These are phyloP conservation scores for Zosterops hypoxanthus DNA, from an alignment of 2,113 vertebrate genomes.

Conservation along the genomic window DNA sequence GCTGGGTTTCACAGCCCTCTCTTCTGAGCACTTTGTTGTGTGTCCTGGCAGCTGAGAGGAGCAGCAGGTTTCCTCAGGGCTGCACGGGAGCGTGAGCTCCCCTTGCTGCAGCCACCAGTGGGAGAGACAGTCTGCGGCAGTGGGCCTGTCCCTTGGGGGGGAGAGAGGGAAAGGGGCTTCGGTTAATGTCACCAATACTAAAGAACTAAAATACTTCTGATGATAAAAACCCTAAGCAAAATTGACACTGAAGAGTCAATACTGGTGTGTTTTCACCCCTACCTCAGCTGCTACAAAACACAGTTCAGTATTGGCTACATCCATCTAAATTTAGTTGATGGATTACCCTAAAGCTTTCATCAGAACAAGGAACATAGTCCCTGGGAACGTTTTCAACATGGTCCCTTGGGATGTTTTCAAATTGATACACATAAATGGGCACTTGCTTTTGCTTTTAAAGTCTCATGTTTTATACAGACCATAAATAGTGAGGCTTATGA, in stretches of 20 bases:
- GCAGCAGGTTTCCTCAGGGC: constrained; percentile 44
- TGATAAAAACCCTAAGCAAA: background rate
- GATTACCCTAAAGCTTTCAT: background rate
- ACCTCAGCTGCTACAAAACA: background rate
- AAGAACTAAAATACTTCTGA: background rate
- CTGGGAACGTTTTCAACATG: background rate
- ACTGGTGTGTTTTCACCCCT: background rate
- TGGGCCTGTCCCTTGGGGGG: constrained; percentile 84
- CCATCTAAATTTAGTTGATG: background rate
- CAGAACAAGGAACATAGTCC: background rate
- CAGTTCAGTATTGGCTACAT: background rate
- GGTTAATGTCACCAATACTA: background rate
- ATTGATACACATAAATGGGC: no score
- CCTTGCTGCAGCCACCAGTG: constrained; percentile 90
- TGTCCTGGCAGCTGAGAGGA: constrained; percentile 67
- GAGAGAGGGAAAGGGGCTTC: background rate
- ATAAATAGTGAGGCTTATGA: background rate
- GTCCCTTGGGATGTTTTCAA: background rate
- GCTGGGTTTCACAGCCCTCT: constrained; percentile 76
- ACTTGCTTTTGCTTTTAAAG: background rate
- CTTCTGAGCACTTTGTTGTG: constrained; percentile 62
- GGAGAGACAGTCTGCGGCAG: constrained; percentile 86
- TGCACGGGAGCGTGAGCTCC: constrained; percentile 64
- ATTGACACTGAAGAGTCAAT: background rate
- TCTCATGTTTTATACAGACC: background rate